Percentiles rank a stretch among this genome's conserved stretches.
Conservation (phyloP, 92 coral and sea anemone genomes). For the Scolanthus callimorphus region DNA sequence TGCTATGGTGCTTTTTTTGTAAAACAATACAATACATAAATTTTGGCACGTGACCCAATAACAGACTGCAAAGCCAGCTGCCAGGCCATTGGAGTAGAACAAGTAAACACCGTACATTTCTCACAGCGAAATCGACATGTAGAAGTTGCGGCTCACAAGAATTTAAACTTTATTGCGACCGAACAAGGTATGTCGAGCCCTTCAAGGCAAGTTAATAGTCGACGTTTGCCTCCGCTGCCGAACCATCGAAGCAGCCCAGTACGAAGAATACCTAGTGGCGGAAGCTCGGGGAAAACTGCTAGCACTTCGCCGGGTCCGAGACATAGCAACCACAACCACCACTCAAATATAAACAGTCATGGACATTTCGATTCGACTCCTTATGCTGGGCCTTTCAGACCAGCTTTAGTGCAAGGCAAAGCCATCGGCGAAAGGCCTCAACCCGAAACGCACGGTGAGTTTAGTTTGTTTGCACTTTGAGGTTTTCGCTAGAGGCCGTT, state of each 20-base stretch:
- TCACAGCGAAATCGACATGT: too few relatives aligned
- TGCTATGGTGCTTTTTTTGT: too few relatives aligned
- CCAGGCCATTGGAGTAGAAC: neutral
- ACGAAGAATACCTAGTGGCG: conserved; percentile 45
- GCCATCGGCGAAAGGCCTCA: conserved; percentile 48
- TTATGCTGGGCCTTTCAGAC: conserved; percentile 92
- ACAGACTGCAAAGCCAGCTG: neutral
- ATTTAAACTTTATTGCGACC: neutral
- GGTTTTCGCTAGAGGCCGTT: too few relatives aligned
- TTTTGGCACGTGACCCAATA: too few relatives aligned
- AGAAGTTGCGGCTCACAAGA: neutral
- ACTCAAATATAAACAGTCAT: conserved; percentile 38
- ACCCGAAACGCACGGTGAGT: conserved; percentile 59
- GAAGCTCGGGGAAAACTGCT: conserved; percentile 25
- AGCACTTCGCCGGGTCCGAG: conserved; percentile 36
- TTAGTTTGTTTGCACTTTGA: too few relatives aligned
- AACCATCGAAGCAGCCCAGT: conserved; percentile 67
- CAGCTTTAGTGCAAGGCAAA: conserved; percentile 83
- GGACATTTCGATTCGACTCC: conserved; percentile 78
- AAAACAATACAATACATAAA: too few relatives aligned
- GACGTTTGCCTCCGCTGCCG: conserved; percentile 93
- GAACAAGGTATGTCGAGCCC: conserved; percentile 82
- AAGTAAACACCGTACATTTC: neutral
- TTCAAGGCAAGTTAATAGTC: conserved; percentile 88
- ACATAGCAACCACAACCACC: conserved; percentile 70